Base-by-base conservation (phyloP, 2,113 vertebrate species). In the Myotis lucifugus region DNA sequence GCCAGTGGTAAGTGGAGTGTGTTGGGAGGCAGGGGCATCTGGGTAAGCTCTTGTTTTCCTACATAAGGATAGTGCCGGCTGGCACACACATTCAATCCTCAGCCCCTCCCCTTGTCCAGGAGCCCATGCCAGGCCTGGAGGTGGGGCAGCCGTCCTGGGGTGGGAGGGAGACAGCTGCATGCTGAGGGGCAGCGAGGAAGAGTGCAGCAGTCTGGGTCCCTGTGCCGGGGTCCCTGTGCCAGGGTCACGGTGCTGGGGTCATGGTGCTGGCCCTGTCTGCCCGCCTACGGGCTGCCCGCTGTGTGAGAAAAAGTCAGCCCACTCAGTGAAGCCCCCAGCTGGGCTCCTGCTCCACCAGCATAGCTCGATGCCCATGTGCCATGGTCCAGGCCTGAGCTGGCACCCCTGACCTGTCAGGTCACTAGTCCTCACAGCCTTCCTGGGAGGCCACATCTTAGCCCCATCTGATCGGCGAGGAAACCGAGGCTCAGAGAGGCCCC, bases 151-250 rank as follows among this genome's bases (percentile, higher is more conserved):
- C 4, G 0, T 42, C 48, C 29, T 54, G 3, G 11, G 23, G 48
- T 59, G 37, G 17, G 27, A 88, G 1, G 40, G n/a, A 37, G 21
- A 34, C 32, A 2, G 50, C 59, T 19, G 2, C 27, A 2, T 6
- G 3, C 19, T 50, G 19, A n/a, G 40, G 61, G 25, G 8, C 3
- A 15, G n/a, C 29, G 69, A 14, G 50, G 6, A 50, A 69, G 64
- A 27, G n/a, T 21, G 13, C 11, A 0, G 17, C 17, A 0, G 0
- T 32, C n/a, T 7, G 18, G 12, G 15, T 10, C 77, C 50, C 4
- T 0, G 0, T 13, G n/a, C 54, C 54, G 2, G 54, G 54, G 54
- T 56, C 54, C 1, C 52, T 2, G 48, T 13, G 9, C 56, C 1
- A 1, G 54, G 54, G 54, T 56, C 54, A 8, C 19, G 13, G 48